phyloP scores from a whole-genome alignment of 2,888 invertebrate species.

The Hypercompe scribonia region DNA sequence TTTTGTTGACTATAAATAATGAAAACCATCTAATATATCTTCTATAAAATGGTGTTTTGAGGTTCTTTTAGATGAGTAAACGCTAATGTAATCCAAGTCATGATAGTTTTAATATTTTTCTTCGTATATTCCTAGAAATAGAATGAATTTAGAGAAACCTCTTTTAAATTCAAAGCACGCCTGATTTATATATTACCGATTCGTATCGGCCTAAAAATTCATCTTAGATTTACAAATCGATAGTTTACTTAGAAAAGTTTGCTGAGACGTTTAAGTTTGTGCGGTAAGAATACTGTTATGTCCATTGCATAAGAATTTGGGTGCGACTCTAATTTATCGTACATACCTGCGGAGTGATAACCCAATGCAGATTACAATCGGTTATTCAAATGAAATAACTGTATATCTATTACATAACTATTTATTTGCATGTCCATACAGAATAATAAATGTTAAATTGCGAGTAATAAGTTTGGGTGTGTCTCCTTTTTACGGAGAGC shows the following conservation, averaged over 20 bases:
- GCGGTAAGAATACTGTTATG: conserved; percentile 20
- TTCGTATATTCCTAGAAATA: conserved; percentile 71
- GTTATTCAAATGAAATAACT: conserved; percentile 7
- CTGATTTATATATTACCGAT: conserved; percentile 75
- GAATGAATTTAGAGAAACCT: conserved; percentile 48
- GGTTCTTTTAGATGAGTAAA: conserved; percentile 20
- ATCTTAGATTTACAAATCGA: conserved; percentile 80
- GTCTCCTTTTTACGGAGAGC: too few relatives aligned
- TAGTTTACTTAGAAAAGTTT: conserved; percentile 69
- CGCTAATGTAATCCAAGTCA: conserved; percentile 32
- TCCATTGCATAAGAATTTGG: conserved; percentile 10
- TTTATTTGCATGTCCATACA: background rate
- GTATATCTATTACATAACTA: background rate
- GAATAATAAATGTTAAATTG: background rate
- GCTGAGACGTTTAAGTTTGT: conserved; percentile 54
- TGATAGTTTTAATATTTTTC: conserved; percentile 60
- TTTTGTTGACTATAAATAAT: conserved; percentile 28
- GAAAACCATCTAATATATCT: conserved; percentile 17
- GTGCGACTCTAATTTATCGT: conserved; percentile 5
- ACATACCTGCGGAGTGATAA: background rate
- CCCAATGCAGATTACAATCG: background rate
- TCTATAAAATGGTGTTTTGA: conserved; percentile 36
- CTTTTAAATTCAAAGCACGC: conserved; percentile 48
- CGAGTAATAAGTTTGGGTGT: background rate
- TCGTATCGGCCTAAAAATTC: conserved; percentile 61